A percentile compares a stretch with the other conserved stretches of the same genome.
phyloP scores from a whole-genome alignment of 2,797 vertebrate species.

The Ctenopoma kingsleyae region DNA sequence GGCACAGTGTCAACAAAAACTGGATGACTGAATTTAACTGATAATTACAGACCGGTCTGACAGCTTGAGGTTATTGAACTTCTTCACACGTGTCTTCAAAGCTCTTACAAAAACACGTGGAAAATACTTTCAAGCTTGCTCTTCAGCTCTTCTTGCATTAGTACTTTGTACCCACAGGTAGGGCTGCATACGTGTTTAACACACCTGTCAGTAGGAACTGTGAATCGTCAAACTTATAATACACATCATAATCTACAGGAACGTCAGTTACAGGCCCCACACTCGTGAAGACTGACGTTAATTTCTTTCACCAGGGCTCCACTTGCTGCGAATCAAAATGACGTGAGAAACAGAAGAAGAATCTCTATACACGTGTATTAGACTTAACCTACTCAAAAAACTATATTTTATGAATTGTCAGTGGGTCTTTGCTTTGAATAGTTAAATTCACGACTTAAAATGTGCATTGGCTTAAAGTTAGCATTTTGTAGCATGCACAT shows the following conservation, averaged over 20 bases:
- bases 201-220: no score
- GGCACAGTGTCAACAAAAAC: neutral
- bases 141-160: no score
- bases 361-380: neutral
- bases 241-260: no score
- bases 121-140: neutral
- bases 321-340: no score
- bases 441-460: neutral
- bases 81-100: neutral
- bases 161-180: neutral
- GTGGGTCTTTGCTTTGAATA: no score
- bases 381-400: neutral
- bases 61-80: neutral
- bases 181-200: no score
- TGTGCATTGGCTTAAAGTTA: neutral
- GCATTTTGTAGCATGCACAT: no score
- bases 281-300: neutral
- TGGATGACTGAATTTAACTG: no score
- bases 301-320: neutral
- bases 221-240: no score
- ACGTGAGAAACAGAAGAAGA: no score
- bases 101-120: conserved; percentile 22
- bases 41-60: neutral
- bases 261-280: neutral
- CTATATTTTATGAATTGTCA: neutral